Evolutionary conservation across 1,140 invertebrate species (phyloP), one percentile per base, ranked within the genome.

Genomic region (Drosophila tropicalis): DNA sequence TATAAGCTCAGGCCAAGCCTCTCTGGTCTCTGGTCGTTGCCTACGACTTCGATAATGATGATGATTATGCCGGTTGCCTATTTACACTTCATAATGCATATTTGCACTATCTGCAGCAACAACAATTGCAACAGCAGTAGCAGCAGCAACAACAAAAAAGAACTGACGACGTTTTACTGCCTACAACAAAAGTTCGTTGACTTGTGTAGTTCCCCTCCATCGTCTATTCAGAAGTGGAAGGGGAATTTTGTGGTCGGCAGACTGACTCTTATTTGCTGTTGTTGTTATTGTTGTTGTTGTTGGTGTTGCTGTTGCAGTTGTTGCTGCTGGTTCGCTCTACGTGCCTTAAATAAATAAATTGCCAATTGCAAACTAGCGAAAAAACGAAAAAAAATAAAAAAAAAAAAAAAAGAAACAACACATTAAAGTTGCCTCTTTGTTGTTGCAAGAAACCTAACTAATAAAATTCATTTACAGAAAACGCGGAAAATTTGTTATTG

Each of bases 401-500:
- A 62, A 51, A 19, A 22, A 51, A 65, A 62, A 51, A 19, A 51
- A 51, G 9, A 13, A 61, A 64, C 54, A 73, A 68, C 72, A 72
- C 75, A 75, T 77, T 62, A 56, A 76, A 51, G 64, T 57, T 66
- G 19, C 44, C 44, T 22, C 12, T 32, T 57, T 40, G 54, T 39
- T 51, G 44, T 51, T 51, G 44, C 44, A 51, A 51, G 17, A 51
- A 29, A 51, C 17, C 44, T 51, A 67, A 58, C 65, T 67, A 67
- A 67, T 70, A 79, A 76, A 79, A 70, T 76, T 65, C 76, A 82
- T 79, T 86, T 79, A 67, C 69, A 62, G 62, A 54, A 87, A 79
- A 89, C 58, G 77, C 84, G 84, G 84, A 89, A 89, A 90, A 90
- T 90, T 89, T 83, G 79, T 87, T 89, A 72, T 87, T 89, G 77